These are phyloP conservation scores for Acleris literana DNA, from an alignment of 2,888 invertebrate species.

Conservation along the genomic window DNA sequence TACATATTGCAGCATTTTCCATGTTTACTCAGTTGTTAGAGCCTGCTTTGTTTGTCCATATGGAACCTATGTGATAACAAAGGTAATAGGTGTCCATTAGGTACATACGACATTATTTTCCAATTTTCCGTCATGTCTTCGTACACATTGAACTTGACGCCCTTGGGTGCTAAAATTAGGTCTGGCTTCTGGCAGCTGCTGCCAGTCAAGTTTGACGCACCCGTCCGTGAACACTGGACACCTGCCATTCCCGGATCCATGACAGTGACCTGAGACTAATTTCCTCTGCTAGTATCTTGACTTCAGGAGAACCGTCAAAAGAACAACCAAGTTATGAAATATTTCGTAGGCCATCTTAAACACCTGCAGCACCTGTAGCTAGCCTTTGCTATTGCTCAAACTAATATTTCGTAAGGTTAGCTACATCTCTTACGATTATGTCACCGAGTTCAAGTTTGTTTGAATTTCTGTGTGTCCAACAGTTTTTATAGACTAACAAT, in stretches of 20 bases:
- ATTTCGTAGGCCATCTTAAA: slow-evolving; percentile 13
- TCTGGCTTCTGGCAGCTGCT: slow-evolving; percentile 47
- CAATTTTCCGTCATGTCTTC: slow-evolving; percentile 25
- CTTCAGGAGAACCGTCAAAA: neutral
- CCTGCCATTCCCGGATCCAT: slow-evolving; percentile 46
- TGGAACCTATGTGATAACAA: slow-evolving; percentile 1
- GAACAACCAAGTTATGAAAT: neutral
- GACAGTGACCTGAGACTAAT: neutral
- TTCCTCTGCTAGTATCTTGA: slow-evolving; percentile 5
- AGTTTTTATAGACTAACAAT: too few species aligned
- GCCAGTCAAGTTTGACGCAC: slow-evolving; percentile 47
- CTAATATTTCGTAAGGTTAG: slow-evolving; percentile 23
- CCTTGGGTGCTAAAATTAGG: slow-evolving; percentile 56
- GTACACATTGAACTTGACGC: slow-evolving; percentile 55
- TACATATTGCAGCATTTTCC: neutral
- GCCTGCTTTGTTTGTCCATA: slow-evolving; percentile 3
- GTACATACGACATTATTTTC: slow-evolving; percentile 6
- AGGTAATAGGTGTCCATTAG: neutral
- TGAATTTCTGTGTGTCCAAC: too few species aligned
- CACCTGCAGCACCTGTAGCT: neutral
- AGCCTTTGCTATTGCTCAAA: slow-evolving; percentile 19
- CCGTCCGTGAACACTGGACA: slow-evolving; percentile 51
- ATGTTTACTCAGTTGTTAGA: slow-evolving; percentile 11
- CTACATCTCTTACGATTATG: slow-evolving; percentile 23
- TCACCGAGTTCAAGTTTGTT: slow-evolving; percentile 7